Percentiles rank a stretch among this genome's conserved stretches.
phyloP scores from a whole-genome alignment of 2,113 vertebrate species.

The cattle (Bos taurus) region ARS-UCD2.0 NC_037338.1:13528001-13528500 shows the following conservation, averaged over 20 bases:
- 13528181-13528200: neutral
- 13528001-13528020: no score
- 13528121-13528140: neutral
- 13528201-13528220: accelerated
- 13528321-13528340: neutral
- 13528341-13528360: neutral
- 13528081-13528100: neutral
- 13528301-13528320: neutral
- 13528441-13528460: neutral
- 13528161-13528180: neutral
- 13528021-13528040: neutral
- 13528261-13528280: neutral
- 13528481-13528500: neutral
- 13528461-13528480: neutral
- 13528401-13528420: neutral
- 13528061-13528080: neutral
- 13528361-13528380: neutral
- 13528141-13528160: neutral
- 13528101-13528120: neutral
- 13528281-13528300: neutral
- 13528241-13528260: neutral
- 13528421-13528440: neutral
- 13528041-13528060: neutral
- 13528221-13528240: neutral
- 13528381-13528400: neutral